A percentile compares a stretch with the other conserved stretches of the same genome.
Conservation (phyloP, 2,113 vertebrate species). For the Craseonycteris thonglongyai region DNA sequence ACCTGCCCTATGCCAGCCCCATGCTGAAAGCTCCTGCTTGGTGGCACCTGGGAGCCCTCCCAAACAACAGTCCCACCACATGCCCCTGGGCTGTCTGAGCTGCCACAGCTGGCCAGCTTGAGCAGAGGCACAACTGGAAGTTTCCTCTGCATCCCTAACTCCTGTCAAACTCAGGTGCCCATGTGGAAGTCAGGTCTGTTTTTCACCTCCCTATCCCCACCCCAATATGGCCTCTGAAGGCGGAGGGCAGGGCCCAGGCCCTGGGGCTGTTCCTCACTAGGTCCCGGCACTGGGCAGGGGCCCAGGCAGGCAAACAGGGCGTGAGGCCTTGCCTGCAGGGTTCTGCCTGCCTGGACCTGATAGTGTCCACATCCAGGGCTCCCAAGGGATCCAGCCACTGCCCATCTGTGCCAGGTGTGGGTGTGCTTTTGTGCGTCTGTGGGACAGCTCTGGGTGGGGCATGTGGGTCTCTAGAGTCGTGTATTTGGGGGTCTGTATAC, state of each 20-base stretch:
- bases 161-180: not conserved
- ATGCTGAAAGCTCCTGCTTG: not conserved
- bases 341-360: not conserved
- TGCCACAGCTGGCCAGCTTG: not conserved
- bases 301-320: not conserved
- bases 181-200: rapidly evolving
- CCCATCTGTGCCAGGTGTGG: not conserved
- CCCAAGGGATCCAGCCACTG: not conserved
- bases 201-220: no score
- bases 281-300: not conserved
- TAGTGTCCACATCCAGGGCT: not conserved
- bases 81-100: not conserved
- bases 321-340: not conserved
- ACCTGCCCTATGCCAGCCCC: not conserved
- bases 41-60: not conserved
- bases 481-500: rapidly evolving
- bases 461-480: not conserved
- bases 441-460: not conserved
- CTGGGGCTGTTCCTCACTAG: not conserved
- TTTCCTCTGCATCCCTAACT: not conserved
- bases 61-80: no score
- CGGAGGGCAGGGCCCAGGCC: not conserved
- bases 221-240: not conserved
- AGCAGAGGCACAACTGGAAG: not conserved
- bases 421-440: not conserved